Evolutionary conservation across 2,888 invertebrate species (phyloP).

Genomic region (Pteria penguin): DNA sequence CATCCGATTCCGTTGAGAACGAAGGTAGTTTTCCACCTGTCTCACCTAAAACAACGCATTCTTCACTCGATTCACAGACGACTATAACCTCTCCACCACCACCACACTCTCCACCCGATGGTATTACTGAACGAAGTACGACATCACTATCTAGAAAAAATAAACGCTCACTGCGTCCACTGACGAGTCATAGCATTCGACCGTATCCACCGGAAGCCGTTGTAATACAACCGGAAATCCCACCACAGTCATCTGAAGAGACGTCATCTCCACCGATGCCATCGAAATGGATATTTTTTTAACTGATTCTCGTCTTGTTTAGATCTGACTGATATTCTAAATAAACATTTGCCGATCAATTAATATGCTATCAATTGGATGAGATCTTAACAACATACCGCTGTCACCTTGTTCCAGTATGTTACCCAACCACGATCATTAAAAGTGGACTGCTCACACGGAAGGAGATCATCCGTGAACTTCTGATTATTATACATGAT

Average conservation of each 20-base stretch:
- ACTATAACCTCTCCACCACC: not conserved
- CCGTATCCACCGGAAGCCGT: not conserved
- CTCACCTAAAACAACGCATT: not conserved
- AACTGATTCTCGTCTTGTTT: not conserved
- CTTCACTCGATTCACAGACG: not conserved
- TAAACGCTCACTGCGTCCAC: not conserved
- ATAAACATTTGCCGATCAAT: not conserved
- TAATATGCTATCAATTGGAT: not conserved
- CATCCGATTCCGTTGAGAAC: not conserved
- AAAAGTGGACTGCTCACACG: not conserved
- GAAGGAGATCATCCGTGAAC: not conserved
- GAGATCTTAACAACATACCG: not conserved
- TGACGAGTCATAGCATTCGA: not conserved
- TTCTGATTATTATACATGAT: not conserved
- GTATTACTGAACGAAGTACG: not conserved
- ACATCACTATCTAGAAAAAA: not conserved
- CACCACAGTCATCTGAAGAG: not conserved
- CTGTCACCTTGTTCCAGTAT: not conserved
- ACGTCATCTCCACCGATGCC: too few species aligned
- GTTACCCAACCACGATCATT: not conserved
- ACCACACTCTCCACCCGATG: not conserved
- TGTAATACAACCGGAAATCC: not conserved
- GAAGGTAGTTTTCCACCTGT: not conserved
- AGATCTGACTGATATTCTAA: not conserved
- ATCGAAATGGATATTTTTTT: not conserved